Conservation (phyloP, 2,888 invertebrate species). For the Macaria notata region DNA sequence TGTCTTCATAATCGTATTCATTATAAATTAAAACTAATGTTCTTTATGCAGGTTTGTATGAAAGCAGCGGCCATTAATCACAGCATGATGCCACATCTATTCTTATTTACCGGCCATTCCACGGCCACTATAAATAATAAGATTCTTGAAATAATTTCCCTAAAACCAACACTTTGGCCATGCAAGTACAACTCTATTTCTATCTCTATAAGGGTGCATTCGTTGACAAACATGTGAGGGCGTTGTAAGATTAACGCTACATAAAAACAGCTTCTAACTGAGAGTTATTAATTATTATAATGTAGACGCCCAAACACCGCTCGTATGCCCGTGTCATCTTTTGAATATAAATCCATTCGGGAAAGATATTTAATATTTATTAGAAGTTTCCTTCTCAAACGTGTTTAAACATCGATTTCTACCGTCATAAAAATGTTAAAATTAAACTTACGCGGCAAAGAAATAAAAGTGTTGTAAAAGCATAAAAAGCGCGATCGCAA, state of each 20-base stretch:
- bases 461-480: constrained; percentile 10
- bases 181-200: constrained; percentile 35
- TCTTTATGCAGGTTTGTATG: constrained; percentile 58
- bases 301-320: constrained; percentile 34
- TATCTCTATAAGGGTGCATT: constrained; percentile 35
- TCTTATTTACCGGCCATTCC: constrained; percentile 59
- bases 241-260: constrained; percentile 41
- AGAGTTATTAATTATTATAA: constrained; percentile 51
- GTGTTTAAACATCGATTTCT: constrained; percentile 21
- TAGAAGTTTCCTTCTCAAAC: constrained; percentile 29
- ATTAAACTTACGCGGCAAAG: constrained; percentile 11
- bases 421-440: constrained; percentile 8
- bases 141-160: constrained; percentile 60
- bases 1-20: constrained; percentile 59
- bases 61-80: constrained; percentile 66
- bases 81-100: constrained; percentile 70
- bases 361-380: constrained; percentile 38
- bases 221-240: constrained; percentile 22
- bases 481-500: constrained; percentile 25
- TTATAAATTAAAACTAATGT: constrained; percentile 71
- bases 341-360: constrained; percentile 43
- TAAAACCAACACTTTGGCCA: constrained; percentile 42
- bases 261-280: constrained; percentile 48
- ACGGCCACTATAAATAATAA: constrained; percentile 62
- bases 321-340: constrained; percentile 40